Evolutionary conservation across 2,113 vertebrate species (phyloP).

Genomic region (Tetrao urogallus): DNA sequence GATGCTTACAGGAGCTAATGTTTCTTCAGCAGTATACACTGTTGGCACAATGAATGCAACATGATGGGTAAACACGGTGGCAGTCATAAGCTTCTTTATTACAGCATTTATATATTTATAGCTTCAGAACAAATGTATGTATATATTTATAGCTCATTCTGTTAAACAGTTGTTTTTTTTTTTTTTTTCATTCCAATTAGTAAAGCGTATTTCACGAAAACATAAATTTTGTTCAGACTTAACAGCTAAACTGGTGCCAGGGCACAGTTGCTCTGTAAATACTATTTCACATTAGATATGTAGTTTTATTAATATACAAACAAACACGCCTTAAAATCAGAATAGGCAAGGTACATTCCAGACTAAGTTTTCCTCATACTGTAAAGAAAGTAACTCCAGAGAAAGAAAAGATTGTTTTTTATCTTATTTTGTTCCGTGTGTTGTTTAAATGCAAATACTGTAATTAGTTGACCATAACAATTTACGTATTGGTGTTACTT

Average conservation of each 20-base stretch:
- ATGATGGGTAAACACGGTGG: background rate
- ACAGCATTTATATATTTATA: background rate
- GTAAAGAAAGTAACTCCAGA: background rate
- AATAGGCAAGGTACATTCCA: background rate
- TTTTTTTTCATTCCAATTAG: background rate
- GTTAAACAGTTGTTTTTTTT: background rate
- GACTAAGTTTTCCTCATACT: background rate
- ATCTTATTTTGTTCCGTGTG: background rate
- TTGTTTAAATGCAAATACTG: background rate
- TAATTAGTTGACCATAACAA: background rate
- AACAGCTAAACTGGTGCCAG: background rate
- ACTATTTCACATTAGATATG: background rate
- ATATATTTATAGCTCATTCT: background rate
- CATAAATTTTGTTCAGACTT: background rate
- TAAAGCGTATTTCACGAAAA: background rate
- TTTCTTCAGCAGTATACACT: constrained; percentile 33
- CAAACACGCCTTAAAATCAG: background rate
- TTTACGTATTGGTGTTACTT: background rate
- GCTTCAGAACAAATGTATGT: background rate
- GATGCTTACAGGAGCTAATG: constrained; percentile 14
- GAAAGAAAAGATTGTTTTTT: background rate
- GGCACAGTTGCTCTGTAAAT: constrained; percentile 1
- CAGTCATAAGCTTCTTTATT: background rate
- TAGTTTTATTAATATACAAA: background rate
- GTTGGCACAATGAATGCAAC: constrained; percentile 22